Evolutionary conservation across 2,113 vertebrate species (phyloP).

Genomic region (Gymnorhina tibicen): DNA sequence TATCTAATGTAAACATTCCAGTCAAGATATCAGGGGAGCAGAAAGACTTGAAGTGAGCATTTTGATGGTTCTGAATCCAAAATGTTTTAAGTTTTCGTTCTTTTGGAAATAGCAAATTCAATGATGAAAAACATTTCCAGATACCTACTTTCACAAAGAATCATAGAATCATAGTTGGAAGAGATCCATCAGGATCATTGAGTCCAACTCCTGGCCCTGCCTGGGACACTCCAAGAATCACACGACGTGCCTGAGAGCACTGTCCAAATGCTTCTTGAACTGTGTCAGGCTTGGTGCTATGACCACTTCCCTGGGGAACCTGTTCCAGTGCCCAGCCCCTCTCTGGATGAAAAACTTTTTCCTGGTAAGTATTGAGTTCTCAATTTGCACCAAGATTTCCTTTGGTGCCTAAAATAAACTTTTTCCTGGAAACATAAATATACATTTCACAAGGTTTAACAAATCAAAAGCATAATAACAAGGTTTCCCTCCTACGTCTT

Average conservation of each 20-base stretch:
- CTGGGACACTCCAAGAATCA: not conserved
- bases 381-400: not conserved
- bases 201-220: not conserved
- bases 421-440: not conserved
- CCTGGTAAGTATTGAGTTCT: not conserved
- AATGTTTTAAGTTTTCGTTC: not conserved
- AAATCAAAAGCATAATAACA: not conserved
- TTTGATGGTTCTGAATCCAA: not conserved
- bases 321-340: not conserved
- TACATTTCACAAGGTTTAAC: not conserved
- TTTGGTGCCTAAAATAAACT: not conserved
- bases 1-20: not conserved
- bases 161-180: not conserved
- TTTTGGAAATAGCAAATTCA: not conserved
- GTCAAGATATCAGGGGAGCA: not conserved
- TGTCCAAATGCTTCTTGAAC: not conserved
- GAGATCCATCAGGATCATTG: rapidly evolving
- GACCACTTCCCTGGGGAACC: not conserved
- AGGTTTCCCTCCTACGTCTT: not conserved
- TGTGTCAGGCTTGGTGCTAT: not conserved
- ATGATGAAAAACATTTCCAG: not conserved
- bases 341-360: not conserved
- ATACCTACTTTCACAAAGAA: not conserved
- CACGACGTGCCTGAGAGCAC: rapidly evolving
- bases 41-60: not conserved